Evolutionary conservation across 2,888 invertebrate genomes (phyloP).

Genomic region (Drosophila diplacantha): DNA sequence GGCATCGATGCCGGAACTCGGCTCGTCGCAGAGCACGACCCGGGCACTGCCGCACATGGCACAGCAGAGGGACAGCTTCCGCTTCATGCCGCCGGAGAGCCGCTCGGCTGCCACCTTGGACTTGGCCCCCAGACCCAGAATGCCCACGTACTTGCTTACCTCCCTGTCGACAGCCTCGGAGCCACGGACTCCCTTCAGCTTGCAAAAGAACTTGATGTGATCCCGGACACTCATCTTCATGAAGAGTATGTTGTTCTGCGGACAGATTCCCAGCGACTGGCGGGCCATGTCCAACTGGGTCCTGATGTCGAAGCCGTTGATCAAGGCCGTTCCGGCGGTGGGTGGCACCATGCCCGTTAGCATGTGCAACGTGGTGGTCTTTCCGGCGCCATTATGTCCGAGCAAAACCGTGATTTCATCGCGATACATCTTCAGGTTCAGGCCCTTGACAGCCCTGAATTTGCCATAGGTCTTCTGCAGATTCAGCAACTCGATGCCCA

Average conservation of each 20-base stretch:
- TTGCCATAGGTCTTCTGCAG: constrained; percentile 81
- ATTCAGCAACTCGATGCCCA: constrained; percentile 80
- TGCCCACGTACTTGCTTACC: constrained; percentile 81
- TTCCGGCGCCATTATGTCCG: constrained; percentile 89
- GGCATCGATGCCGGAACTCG: constrained; percentile 90
- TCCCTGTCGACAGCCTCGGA: constrained; percentile 79
- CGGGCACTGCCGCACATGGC: constrained; percentile 86
- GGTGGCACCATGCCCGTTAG: constrained; percentile 86
- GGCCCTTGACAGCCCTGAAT: constrained; percentile 81
- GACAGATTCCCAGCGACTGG: constrained; percentile 85
- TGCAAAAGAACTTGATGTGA: constrained; percentile 88
- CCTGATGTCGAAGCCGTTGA: constrained; percentile 84
- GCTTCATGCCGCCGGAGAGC: constrained; percentile 86
- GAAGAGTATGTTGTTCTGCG: constrained; percentile 90
- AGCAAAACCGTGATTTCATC: constrained; percentile 90
- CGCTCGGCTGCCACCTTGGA: constrained; percentile 80
- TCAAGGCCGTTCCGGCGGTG: constrained; percentile 82
- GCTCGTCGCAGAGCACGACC: constrained; percentile 84
- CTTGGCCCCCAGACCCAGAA: constrained; percentile 83
- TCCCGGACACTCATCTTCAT: constrained; percentile 88
- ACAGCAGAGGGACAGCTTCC: constrained; percentile 85
- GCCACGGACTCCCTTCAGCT: constrained; percentile 82
- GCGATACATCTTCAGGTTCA: constrained; percentile 88
- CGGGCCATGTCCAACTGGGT: constrained; percentile 81
- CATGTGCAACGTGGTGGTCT: constrained; percentile 95